Base-by-base conservation (phyloP, 2,888 invertebrate species). In the Copidosoma aretas region DNA sequence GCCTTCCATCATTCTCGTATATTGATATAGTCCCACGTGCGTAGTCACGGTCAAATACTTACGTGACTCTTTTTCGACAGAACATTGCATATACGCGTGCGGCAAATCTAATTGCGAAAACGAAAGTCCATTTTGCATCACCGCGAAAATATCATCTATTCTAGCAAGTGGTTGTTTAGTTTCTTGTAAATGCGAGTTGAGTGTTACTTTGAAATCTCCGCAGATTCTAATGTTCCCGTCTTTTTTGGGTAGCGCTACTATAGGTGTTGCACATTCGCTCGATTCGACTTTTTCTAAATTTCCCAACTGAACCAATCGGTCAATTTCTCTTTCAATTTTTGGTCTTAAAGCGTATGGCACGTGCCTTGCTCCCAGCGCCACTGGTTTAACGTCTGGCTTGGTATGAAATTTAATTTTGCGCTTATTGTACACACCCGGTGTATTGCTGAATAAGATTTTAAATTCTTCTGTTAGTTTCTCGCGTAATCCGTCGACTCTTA, bases 231-330 rank as follows among this genome's bases (percentile, higher is more conserved):
- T 15, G 21, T 59, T 41, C 17, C 64, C 59, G 39, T 76, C 71
- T 25, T 66, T 67, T 68, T 80, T 80, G 8, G 71, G 59, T 14
- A 81, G 75, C 1, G 76, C 75, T 0, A 80, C 79, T 12, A 80
- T 76, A 0, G 81, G 79, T 2, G 81, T 79, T 10, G 77, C 80
- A 79, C 80, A 79, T 64, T 79, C 76, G 22, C 78, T 78, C 12
- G 57, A 49, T 32, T 80, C 65, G 51, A 75, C 70, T n/a, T 69
- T 64, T 70, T 73, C 62, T 71, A 74, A 22, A 71, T 75, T 75
- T 60, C 74, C 67, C 58, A 68, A 53, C 71, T 73, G 41, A 70
- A 70, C 61, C 64, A 68, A 43, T 60, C 71, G 60, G 41, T 64
- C 46, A 2, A 74, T 52, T 43, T 73, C 70, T n/a, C 64, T 41